Base-by-base conservation (phyloP, 2,797 vertebrate genomes). In the Xenops minutus region DNA sequence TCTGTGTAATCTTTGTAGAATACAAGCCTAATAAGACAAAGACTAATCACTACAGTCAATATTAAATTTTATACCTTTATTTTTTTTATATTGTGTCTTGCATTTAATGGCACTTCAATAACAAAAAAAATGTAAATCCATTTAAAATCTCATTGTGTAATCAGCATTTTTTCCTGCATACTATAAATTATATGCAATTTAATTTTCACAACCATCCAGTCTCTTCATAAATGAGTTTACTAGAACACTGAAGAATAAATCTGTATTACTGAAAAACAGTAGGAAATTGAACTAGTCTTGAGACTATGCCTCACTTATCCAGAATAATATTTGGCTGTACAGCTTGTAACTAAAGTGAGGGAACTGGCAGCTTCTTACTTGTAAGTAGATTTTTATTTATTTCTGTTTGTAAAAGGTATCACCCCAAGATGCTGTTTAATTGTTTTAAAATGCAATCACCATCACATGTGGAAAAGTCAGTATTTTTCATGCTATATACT, bases 131-230 rank as follows among this genome's bases (percentile, higher is more conserved):
- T 5, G 11, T 20, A 73, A 96, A 78, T 75, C 81, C 59, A 78
- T 83, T 95, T 94, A 44, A 90, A 85, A 88, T 85, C 63, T 71
- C 73, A 56, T 63, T 91, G 88, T 48, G 59, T 49, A 77, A 91
- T 85, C 76, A 96, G 73, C 52, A 82, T 77, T 94, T 86, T 95
- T 85, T 34, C 11, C 30, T 88, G 30, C 43, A 74, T 93, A 86
- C 64, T 89, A 56, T 87, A 97, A 95, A 32, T 85, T 96, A 88
- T 0, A 23, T 54, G 73, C 80, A 92, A 81, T 92, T 92, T 74
- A 68, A 55, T 77, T 95, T 96, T 89, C 89, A 94, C 80, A 83
- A 91, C 66, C 77, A 74, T 86, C 48, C 72, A 91, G 76, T 87
- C 51, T 87, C 79, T 92, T 93, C 69, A 94, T 72, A 85, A 94